Conservation (phyloP, 2,888 invertebrate species). For the Maniola hyperantus region DNA sequence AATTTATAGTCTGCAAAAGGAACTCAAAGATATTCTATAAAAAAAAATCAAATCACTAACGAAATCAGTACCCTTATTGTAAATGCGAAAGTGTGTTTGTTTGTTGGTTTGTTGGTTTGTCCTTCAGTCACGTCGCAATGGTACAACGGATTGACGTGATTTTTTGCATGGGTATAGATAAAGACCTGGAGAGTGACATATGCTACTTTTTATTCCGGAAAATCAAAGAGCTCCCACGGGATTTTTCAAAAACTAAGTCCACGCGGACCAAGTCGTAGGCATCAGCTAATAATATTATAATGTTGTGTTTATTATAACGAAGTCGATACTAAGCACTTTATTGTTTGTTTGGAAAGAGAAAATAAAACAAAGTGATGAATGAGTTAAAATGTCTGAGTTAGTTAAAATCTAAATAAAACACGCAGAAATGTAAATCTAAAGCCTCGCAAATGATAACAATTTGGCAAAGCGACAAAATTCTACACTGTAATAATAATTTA, state of each 20-base stretch:
- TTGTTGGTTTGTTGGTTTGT: no score
- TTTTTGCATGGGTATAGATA: no score
- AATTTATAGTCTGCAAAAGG: not conserved
- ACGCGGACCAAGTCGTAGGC: no score
- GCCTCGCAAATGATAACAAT: not conserved
- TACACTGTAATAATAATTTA: not conserved
- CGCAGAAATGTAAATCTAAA: not conserved
- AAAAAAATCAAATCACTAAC: not conserved
- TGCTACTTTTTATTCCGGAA: no score
- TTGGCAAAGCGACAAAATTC: conserved; percentile 1
- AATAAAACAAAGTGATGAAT: not conserved
- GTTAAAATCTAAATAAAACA: not conserved
- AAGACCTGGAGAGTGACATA: no score
- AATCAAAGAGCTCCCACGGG: no score
- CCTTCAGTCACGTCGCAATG: no score
- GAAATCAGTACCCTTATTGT: no score
- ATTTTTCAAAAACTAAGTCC: no score
- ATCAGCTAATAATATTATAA: no score
- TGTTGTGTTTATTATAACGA: not conserved
- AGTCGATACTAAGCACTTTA: not conserved
- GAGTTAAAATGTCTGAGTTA: not conserved
- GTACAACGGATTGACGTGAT: no score
- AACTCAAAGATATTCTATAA: not conserved
- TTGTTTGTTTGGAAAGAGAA: not conserved
- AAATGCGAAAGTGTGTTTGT: no score